A percentile compares a stretch with the other conserved stretches of the same genome.
phyloP scores from a whole-genome alignment of 2,888 invertebrate genomes.

The Drosophila robusta region DNA sequence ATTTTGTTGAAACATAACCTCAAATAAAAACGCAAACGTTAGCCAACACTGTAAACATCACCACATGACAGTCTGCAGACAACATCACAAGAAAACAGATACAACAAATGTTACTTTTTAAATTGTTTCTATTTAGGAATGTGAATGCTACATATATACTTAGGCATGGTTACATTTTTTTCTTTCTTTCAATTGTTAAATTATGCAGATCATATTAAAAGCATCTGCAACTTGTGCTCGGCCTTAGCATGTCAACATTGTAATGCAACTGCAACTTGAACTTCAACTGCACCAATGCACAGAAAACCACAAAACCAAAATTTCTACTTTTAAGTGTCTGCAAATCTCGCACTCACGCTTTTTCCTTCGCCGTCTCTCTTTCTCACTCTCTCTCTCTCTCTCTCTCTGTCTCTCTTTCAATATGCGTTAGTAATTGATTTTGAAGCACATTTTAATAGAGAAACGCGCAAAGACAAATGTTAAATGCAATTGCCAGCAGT shows the following conservation, averaged over 20 bases:
- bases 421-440: slow-evolving; percentile 63
- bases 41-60: slow-evolving; percentile 37
- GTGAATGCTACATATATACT: slow-evolving; percentile 19
- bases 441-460: slow-evolving; percentile 49
- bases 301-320: slow-evolving; percentile 59
- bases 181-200: slow-evolving; percentile 41
- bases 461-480: slow-evolving; percentile 31
- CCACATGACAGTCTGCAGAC: slow-evolving; percentile 31
- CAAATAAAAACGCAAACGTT: slow-evolving; percentile 9
- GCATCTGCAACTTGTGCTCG: slow-evolving; percentile 34
- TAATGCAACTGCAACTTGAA: slow-evolving; percentile 35
- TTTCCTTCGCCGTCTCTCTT: background rate
- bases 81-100: slow-evolving; percentile 17
- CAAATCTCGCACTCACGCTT: background rate
- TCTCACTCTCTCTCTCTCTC: slow-evolving; percentile 2
- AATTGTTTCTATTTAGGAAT: slow-evolving; percentile 1
- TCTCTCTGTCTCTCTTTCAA: slow-evolving; percentile 7
- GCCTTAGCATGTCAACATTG: slow-evolving; percentile 47
- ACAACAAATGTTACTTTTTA: background rate
- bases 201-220: slow-evolving; percentile 58
- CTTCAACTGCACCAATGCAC: slow-evolving; percentile 17
- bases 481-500: slow-evolving; percentile 17
- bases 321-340: slow-evolving; percentile 13
- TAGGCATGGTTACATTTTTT: background rate
- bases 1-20: slow-evolving; percentile 25